phyloP scores from a whole-genome alignment of 2,113 vertebrate species.

The Xiphophorus hellerii region DNA sequence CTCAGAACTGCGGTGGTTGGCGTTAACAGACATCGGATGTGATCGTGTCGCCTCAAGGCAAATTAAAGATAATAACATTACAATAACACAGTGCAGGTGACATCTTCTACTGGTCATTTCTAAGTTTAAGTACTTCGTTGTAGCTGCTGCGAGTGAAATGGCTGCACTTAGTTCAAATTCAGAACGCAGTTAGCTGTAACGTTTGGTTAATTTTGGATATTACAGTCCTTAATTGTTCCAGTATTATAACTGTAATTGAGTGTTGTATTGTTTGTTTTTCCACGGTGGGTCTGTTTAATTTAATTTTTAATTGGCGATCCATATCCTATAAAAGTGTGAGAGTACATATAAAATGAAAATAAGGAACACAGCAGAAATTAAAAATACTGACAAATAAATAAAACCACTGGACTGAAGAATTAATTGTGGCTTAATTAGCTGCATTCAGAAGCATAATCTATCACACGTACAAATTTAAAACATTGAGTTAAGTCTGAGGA shows the following conservation, averaged over 20 bases:
- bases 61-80: neutral
- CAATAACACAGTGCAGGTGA: neutral
- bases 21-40: conserved; percentile 32
- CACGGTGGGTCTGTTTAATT: neutral
- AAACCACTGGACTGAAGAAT: neutral
- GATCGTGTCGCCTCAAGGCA: conserved; percentile 5
- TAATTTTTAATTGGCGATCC: neutral
- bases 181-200: neutral
- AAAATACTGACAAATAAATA: neutral
- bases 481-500: neutral
- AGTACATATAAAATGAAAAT: neutral
- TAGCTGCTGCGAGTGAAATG: neutral
- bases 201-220: neutral
- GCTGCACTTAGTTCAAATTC: neutral
- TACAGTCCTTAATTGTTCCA: neutral
- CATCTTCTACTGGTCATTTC: neutral
- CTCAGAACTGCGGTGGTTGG: conserved; percentile 21
- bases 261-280: neutral
- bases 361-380: neutral
- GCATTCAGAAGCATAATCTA: neutral
- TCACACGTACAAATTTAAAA: neutral
- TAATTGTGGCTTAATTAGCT: neutral
- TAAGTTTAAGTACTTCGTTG: neutral
- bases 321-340: neutral
- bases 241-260: neutral